Percentiles rank a stretch among this genome's conserved stretches.
Conservation (phyloP, 2,113 vertebrate species). For the Zosterops pallidus region DNA sequence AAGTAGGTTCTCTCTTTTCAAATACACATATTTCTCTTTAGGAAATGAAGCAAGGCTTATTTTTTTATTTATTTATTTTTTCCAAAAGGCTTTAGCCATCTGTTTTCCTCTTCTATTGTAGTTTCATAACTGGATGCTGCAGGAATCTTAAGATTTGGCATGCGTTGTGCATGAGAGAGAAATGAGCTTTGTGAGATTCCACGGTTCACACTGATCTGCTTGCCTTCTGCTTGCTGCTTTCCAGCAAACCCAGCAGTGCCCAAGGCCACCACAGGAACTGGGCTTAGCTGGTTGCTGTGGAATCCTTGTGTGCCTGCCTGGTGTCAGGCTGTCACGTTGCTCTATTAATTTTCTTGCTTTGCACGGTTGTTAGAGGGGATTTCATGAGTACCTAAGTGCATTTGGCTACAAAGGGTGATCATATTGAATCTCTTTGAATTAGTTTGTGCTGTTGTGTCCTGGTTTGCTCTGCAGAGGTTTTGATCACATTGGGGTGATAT, state of each 20-base stretch:
- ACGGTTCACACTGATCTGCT: background rate
- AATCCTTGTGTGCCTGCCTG: background rate
- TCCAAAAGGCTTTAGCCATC: slow-evolving; percentile 22
- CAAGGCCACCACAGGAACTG: background rate
- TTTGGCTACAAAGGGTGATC: background rate
- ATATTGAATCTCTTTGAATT: background rate
- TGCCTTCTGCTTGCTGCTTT: background rate
- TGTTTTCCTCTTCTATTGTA: slow-evolving; percentile 41
- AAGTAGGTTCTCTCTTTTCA: background rate
- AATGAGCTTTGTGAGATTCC: slow-evolving; percentile 7
- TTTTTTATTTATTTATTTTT: background rate
- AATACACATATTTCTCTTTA: background rate
- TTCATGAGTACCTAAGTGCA: background rate
- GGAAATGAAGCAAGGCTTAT: background rate
- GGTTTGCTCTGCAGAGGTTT: background rate
- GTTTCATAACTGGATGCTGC: slow-evolving; percentile 38
- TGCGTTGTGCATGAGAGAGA: background rate
- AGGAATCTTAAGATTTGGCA: slow-evolving; percentile 33
- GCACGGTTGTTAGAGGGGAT: background rate
- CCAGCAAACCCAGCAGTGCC: background rate
- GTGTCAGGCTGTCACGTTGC: background rate
- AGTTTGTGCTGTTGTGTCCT: rapidly evolving
- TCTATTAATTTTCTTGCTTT: background rate
- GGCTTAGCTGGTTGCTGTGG: background rate
- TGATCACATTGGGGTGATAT: background rate